A percentile compares a stretch with the other conserved stretches of the same genome.
These are phyloP conservation scores for Graptemys geographica DNA, from an alignment of 2,797 vertebrate species.

Conservation along the genomic window DNA sequence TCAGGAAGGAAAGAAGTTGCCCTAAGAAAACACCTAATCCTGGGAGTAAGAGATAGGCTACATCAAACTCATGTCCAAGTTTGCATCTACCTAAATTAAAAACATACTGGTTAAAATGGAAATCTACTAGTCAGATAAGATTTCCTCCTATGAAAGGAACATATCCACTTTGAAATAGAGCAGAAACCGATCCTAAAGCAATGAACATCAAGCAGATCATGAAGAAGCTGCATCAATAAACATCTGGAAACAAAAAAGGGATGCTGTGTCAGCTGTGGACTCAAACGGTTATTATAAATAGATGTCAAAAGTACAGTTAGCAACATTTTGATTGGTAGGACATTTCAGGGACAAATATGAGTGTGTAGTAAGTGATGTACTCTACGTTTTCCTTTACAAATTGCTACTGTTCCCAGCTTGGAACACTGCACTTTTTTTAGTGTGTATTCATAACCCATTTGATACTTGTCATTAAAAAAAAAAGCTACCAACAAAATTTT, in stretches of 20 bases:
- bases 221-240: slow-evolving; percentile 59
- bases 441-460: slow-evolving; percentile 8
- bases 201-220: slow-evolving; percentile 47
- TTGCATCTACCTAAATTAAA: not conserved
- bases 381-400: not conserved
- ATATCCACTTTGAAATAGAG: slow-evolving; percentile 22
- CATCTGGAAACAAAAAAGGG: slow-evolving; percentile 35
- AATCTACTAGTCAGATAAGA: not conserved
- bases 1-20: not conserved
- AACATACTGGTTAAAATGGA: not conserved
- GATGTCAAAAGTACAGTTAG: slow-evolving; percentile 5
- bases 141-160: slow-evolving; percentile 10
- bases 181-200: not conserved
- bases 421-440: not conserved
- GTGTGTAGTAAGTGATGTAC: not conserved
- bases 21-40: fast-evolving
- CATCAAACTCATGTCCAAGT: not conserved
- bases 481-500: not conserved
- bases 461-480: not conserved
- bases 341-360: not conserved
- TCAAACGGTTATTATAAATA: slow-evolving; percentile 1
- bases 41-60: not conserved
- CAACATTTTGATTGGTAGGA: not conserved
- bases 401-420: not conserved
- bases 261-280: slow-evolving; percentile 3